Evolutionary conservation across 2,888 invertebrate genomes (phyloP), one percentile per base, ranked within the genome.

Genomic region (Lapara coniferarum): DNA sequence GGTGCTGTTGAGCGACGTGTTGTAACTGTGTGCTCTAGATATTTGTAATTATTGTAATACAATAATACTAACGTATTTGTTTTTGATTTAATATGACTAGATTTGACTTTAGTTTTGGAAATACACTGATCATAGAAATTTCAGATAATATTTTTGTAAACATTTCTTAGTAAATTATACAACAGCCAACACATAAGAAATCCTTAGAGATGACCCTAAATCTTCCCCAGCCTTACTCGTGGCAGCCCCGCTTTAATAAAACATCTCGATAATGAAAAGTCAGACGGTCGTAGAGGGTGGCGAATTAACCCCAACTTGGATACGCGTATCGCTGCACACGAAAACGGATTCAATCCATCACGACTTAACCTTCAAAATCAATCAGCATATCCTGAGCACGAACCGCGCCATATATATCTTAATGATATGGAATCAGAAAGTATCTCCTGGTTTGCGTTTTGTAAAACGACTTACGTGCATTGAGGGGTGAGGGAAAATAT

Each of bases 231-330:
- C 76, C 80, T 83, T 82, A 80, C 81, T 74, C 75, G 75, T 81
- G 85, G 84, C 86, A 81, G 85, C 90, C 92, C 92, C 89, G 77
- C 89, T 89, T 93, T 92, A 92, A 93, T 93, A 93, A 93, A 93
- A 93, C 93, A 93, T 93, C 93, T 93, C 93, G 93, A 93, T 93
- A 93, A 93, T 93, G 93, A 93, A 93, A 93, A 93, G 93, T 93
- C 93, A 93, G 93, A 83, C 91, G 89, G 91, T 93, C 91, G 88
- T 83, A 83, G 91, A 90, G 93, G 93, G 93, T 91, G 89, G 89
- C 85, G 88, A 86, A 89, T 88, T 87, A 86, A 88, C 91, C 92
- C 91, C 89, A 89, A 75, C 77, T 77, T 74, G 74, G 73, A 74
- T 72, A 72, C 72, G 71, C 68, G 71, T 71, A 67, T 70, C 49